A percentile compares a stretch with the other conserved stretches of the same genome.
phyloP scores from a whole-genome alignment of 2,888 invertebrate species.

The Scaptomyza polygonia region DNA sequence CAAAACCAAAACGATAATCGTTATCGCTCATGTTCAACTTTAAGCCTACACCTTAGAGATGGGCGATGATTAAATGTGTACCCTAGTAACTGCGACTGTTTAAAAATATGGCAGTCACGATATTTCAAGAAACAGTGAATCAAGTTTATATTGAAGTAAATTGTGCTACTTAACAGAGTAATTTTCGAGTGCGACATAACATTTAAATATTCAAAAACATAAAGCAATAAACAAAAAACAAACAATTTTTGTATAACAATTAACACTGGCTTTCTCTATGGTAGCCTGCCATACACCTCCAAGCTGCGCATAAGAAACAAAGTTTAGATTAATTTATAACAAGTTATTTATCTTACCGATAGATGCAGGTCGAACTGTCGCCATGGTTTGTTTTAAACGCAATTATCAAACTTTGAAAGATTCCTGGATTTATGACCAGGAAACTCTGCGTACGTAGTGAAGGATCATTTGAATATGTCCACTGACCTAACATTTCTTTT shows the following conservation, averaged over 20 bases:
- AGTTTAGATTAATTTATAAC: not conserved
- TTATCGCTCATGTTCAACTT: slow-evolving; percentile 60
- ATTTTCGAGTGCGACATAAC: no score
- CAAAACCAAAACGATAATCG: slow-evolving; percentile 57
- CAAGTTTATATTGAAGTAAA: not conserved
- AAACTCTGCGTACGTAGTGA: slow-evolving; percentile 55
- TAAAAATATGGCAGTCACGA: slow-evolving; percentile 1
- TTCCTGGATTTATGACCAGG: slow-evolving; percentile 15
- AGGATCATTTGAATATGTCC: slow-evolving; percentile 56
- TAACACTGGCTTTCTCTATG: not conserved
- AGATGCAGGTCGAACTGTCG: slow-evolving; percentile 72
- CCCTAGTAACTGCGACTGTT: slow-evolving; percentile 6
- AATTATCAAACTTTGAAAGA: slow-evolving; percentile 53
- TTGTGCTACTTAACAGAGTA: not conserved
- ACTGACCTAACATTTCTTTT: slow-evolving; percentile 55
- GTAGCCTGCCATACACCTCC: slow-evolving; percentile 45
- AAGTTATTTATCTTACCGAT: slow-evolving; percentile 58
- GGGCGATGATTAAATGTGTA: slow-evolving; percentile 14
- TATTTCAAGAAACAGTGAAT: not conserved
- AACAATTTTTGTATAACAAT: not conserved
- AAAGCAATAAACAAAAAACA: not conserved
- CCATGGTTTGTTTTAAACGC: slow-evolving; percentile 73
- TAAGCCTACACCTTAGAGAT: slow-evolving; percentile 49
- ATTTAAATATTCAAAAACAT: not conserved
- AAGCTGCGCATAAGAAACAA: slow-evolving; percentile 24